phyloP scores from a whole-genome alignment of 2,113 vertebrate species.

The Siniperca knerii region DNA sequence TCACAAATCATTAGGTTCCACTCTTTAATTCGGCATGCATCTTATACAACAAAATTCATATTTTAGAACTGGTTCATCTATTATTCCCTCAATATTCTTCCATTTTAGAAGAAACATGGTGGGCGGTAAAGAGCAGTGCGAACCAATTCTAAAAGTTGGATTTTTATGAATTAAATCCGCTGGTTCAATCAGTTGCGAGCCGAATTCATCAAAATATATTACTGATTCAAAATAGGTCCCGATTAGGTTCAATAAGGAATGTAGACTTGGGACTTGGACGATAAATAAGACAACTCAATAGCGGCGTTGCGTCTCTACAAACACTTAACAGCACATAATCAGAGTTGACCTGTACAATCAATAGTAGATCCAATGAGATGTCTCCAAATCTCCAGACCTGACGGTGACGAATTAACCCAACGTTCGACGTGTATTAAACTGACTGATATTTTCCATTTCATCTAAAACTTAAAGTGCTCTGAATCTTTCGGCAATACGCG shows the following conservation, averaged over 20 bases:
- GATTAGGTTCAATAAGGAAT: not conserved
- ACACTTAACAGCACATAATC: not conserved
- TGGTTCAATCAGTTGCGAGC: not conserved
- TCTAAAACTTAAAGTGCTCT: not conserved
- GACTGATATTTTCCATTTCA: slow-evolving; percentile 28
- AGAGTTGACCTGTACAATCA: slow-evolving; percentile 6
- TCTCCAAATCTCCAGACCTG: not conserved
- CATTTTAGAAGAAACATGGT: not conserved
- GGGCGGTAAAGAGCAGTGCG: not conserved
- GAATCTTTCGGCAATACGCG: not conserved
- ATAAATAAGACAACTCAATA: not conserved
- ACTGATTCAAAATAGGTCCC: not conserved
- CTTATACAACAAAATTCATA: too few species aligned
- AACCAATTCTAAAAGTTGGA: slow-evolving; percentile 6
- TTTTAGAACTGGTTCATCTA: not conserved
- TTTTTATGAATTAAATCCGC: not conserved
- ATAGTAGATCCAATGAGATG: not conserved
- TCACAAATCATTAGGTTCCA: not conserved
- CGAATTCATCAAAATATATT: not conserved
- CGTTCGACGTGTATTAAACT: slow-evolving; percentile 27
- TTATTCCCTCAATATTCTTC: not conserved
- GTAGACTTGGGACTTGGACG: not conserved
- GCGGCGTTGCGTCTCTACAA: not conserved
- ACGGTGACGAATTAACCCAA: slow-evolving; percentile 7
- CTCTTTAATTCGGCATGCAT: slow-evolving; percentile 4